Conservation (phyloP, 1,140 invertebrate genomes). For the Nebria ingens region DNA sequence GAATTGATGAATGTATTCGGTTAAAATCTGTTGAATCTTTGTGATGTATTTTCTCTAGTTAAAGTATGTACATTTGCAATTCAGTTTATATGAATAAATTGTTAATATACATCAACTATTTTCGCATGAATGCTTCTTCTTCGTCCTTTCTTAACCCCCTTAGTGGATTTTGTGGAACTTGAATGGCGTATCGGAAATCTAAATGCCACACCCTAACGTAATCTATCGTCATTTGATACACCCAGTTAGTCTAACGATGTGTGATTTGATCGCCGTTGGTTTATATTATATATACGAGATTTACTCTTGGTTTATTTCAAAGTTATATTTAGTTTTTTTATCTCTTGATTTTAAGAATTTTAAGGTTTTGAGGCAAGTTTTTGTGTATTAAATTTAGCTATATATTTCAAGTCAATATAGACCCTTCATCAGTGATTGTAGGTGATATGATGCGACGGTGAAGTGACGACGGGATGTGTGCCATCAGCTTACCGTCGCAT, state of each 20-base stretch:
- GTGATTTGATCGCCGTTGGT: background rate
- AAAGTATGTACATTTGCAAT: too few relatives aligned
- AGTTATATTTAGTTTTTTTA: background rate
- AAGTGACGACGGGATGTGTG: too few relatives aligned
- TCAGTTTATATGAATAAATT: too few relatives aligned
- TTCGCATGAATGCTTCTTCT: background rate
- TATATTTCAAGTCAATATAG: background rate
- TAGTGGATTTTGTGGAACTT: background rate
- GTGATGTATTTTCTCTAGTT: too few relatives aligned
- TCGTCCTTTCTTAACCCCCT: background rate
- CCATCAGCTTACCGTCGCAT: too few relatives aligned
- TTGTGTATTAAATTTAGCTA: background rate
- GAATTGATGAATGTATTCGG: too few relatives aligned
- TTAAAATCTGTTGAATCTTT: too few relatives aligned
- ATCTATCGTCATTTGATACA: background rate
- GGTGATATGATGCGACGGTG: too few relatives aligned
- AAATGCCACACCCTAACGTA: background rate
- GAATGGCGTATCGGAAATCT: background rate
- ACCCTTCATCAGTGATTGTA: background rate
- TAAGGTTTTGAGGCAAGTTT: background rate
- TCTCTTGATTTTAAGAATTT: background rate
- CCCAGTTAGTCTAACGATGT: constrained; percentile 2
- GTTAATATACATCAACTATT: background rate
- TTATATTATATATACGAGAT: constrained; percentile 3
- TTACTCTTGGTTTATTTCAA: background rate